Percentiles rank a stretch among this genome's conserved stretches.
Evolutionary conservation across 1,140 invertebrate genomes (phyloP).

Genomic region (Euborellia annulipes): DNA sequence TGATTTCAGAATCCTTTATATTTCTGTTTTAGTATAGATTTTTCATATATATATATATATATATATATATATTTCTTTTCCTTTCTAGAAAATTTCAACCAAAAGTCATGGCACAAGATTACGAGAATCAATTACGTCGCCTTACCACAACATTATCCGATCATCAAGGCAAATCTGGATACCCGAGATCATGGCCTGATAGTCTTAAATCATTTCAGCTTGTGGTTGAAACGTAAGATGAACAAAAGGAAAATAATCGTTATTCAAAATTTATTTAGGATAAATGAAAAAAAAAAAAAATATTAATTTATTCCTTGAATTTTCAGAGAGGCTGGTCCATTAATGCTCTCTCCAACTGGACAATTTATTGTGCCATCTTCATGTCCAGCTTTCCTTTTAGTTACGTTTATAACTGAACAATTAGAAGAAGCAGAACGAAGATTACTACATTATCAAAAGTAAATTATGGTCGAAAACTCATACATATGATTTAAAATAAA

Average conservation of each 20-base stretch:
- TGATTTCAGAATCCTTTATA: not conserved
- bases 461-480: constrained; percentile 16
- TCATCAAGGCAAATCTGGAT: constrained; percentile 49
- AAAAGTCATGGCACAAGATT: constrained; percentile 63
- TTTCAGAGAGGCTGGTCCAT: constrained; percentile 67
- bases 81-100: constrained; percentile 72
- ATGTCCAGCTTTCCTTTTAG: constrained; percentile 66
- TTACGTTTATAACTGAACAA: constrained; percentile 67
- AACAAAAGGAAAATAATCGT: not conserved
- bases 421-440: constrained; percentile 53
- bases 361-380: constrained; percentile 83
- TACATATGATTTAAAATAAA: constrained; percentile 10
- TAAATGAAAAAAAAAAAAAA: not conserved
- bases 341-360: constrained; percentile 85
- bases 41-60: not conserved
- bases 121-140: constrained; percentile 63
- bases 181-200: constrained; percentile 54
- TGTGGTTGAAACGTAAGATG: constrained; percentile 82
- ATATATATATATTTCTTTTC: not conserved
- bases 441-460: constrained; percentile 59
- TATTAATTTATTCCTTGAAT: constrained; percentile 16
- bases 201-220: constrained; percentile 58
- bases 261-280: too few relatives aligned
- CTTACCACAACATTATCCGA: constrained; percentile 69
- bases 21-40: not conserved